phyloP scores from a whole-genome alignment of 1,140 invertebrate species.

The Nautilus pompilius region DNA sequence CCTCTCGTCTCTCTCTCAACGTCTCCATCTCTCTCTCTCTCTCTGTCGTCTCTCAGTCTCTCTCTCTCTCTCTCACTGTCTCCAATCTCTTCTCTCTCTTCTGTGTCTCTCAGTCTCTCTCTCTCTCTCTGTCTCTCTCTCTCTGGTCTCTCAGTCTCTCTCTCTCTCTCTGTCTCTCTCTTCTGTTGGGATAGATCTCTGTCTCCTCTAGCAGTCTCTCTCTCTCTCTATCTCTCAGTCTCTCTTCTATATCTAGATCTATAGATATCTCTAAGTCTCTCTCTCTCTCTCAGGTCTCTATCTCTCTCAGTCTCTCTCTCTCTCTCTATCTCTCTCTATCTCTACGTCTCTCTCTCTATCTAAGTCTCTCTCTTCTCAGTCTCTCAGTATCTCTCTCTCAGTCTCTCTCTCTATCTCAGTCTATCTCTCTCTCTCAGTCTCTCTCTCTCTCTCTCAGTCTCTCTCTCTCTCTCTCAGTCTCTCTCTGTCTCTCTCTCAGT shows the following conservation, averaged over 20 bases:
- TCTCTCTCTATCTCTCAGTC: neutral
- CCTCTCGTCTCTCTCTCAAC: neutral
- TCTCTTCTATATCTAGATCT: neutral
- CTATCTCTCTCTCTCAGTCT: neutral
- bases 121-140: neutral
- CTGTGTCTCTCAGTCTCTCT: neutral
- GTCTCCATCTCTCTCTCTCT: neutral
- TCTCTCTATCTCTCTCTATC: neutral
- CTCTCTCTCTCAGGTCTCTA: neutral
- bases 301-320: neutral
- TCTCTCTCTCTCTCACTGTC: neutral
- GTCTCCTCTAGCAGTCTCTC: neutral
- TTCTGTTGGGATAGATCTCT: neutral
- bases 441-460: neutral
- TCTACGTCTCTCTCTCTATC: neutral
- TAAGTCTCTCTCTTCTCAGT: neutral
- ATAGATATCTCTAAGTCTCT: neutral
- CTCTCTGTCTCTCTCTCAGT: neutral
- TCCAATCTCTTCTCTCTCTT: neutral
- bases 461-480: neutral
- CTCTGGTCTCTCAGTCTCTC: neutral
- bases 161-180: neutral
- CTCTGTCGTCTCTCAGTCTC: neutral
- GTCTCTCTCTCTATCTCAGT: neutral
- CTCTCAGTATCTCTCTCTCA: neutral